Evolutionary conservation across 2,113 vertebrate genomes (phyloP).

Genomic region (Dasyurus viverrinus): DNA sequence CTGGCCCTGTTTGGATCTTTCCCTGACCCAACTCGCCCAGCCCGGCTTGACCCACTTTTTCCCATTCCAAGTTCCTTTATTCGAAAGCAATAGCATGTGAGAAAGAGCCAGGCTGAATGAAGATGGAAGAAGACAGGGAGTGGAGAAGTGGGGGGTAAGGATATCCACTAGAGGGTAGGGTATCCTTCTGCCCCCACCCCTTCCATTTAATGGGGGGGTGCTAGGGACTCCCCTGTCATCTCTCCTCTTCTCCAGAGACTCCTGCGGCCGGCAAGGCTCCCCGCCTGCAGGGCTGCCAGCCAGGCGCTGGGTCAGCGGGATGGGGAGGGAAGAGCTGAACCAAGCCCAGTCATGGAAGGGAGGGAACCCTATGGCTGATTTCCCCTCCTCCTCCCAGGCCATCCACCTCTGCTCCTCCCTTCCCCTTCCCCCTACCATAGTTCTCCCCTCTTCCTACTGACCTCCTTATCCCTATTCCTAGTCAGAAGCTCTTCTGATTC

Average conservation of each 20-base stretch:
- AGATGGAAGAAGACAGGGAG: not conserved
- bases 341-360: not conserved
- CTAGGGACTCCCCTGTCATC: not conserved
- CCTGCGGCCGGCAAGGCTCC: slow-evolving; percentile 40
- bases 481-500: not conserved
- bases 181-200: not conserved
- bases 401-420: not conserved
- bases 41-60: slow-evolving; percentile 76
- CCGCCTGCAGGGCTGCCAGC: slow-evolving; percentile 51
- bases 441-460: not conserved
- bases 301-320: slow-evolving; percentile 44
- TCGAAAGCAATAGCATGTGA: slow-evolving; percentile 78
- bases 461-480: not conserved
- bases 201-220: not conserved
- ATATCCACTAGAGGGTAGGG: not conserved
- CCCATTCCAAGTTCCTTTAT: slow-evolving; percentile 80
- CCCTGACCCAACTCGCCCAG: slow-evolving; percentile 52
- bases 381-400: not conserved
- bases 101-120: not conserved
- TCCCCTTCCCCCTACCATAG: not conserved
- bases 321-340: not conserved
- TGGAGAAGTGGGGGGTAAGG: not conserved
- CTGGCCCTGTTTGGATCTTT: slow-evolving; percentile 41
- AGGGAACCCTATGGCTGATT: not conserved
- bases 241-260: not conserved